Conservation (phyloP, 2,797 vertebrate species). For the Rhinella marina region DNA sequence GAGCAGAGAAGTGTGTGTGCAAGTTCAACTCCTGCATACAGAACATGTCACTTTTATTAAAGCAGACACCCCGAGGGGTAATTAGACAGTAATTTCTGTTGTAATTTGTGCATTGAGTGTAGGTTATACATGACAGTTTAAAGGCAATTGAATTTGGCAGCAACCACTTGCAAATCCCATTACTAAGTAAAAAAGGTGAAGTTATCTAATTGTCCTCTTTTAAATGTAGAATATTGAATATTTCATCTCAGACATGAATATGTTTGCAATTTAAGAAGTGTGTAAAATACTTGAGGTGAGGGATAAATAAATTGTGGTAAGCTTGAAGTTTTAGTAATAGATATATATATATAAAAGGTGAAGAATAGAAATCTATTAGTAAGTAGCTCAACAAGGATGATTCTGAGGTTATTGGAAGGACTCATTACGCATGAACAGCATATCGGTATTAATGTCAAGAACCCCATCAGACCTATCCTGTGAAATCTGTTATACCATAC, state of each 20-base stretch:
- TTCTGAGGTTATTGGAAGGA: background rate
- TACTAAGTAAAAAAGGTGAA: slow-evolving; percentile 62
- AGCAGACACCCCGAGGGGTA: slow-evolving; percentile 56
- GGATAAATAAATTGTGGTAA: background rate
- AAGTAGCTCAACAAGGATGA: background rate
- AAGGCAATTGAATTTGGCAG: slow-evolving; percentile 68
- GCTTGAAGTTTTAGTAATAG: background rate
- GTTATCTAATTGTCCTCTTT: slow-evolving; percentile 35
- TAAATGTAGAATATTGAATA: background rate
- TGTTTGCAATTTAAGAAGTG: background rate
- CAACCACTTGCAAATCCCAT: slow-evolving; percentile 65
- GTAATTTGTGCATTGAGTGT: slow-evolving; percentile 69
- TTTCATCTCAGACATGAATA: background rate
- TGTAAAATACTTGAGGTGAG: background rate
- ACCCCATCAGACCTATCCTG: background rate
- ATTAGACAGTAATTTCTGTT: slow-evolving; percentile 63
- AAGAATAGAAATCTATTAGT: background rate
- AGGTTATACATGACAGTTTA: slow-evolving; percentile 45
- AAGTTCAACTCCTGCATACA: slow-evolving; percentile 52
- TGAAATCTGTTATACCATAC: background rate
- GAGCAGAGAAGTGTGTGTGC: slow-evolving; percentile 58
- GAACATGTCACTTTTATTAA: slow-evolving; percentile 59
- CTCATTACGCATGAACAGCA: background rate
- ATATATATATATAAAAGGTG: background rate
- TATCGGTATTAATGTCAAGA: background rate